Base-by-base conservation (phyloP, 1,140 invertebrate genomes). In the Diplogasteroides magnus region DNA sequence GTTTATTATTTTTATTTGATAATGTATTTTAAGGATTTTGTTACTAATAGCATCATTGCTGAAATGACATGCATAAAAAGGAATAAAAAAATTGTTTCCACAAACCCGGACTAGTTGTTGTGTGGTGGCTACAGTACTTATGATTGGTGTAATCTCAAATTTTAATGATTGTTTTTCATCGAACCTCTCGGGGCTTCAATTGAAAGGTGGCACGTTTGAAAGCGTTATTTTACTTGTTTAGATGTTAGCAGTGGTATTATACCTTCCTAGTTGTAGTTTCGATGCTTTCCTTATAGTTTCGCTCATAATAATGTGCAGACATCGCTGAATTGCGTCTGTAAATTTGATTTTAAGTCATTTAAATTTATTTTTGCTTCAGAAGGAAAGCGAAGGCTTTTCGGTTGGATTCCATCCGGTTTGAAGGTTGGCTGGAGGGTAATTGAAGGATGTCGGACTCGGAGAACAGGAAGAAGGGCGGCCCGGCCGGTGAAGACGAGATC, bases 371-470 rank as follows among this genome's bases (percentile, higher is more conserved):
- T 48, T 11, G 6, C 19, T 48, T 48, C 37, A 48, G 37, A 48
- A 48, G 37, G 37, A 48, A 48, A 48, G 37, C 37, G 37, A 48
- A 48, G 37, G 37, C 37, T 48, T 48, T 48, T 48, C 37, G 37
- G 37, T 48, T 48, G 37, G 37, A 11, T 48, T 11, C 37, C 37
- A 48, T 48, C 37, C n/a, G n/a, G n/a, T 48, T 48, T 6, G 19
- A 48, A 19, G 65, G 57, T 67, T 67, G 69, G 15, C 59, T 37
- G 69, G 60, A 71, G 63, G 69, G 63, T 64, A 71, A 65, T 71
- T 65, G 67, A 62, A 68, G 37, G 59, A 72, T 72, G 70, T 72
- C 70, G 59, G 70, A 72, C 59, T 31, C n/a, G 19, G 66, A 65
- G 61, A 67, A 72, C n/a, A 55, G 65, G 27, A 64, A 27, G 14